A percentile compares a stretch with the other conserved stretches of the same genome.
These are phyloP conservation scores for Peromyscus attwateri DNA, from an alignment of 2,797 vertebrate genomes.

Conservation along the genomic window DNA sequence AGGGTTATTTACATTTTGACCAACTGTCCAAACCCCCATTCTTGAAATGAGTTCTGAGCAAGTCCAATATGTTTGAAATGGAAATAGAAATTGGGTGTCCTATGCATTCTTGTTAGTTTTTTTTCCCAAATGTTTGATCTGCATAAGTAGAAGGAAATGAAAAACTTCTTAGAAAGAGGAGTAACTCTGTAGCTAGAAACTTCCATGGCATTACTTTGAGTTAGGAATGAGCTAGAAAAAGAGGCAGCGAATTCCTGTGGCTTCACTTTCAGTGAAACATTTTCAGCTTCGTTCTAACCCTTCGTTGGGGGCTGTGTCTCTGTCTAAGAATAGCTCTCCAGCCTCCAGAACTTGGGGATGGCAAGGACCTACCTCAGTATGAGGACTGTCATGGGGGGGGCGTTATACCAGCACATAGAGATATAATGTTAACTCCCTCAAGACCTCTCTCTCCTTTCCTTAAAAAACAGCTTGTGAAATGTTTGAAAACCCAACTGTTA, in stretches of 20 bases:
- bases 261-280: background rate
- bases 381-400: background rate
- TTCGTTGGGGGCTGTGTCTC: background rate
- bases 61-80: slow-evolving; percentile 49
- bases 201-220: background rate
- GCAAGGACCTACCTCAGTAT: background rate
- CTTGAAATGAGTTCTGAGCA: slow-evolving; percentile 53
- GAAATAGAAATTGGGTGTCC: slow-evolving; percentile 16
- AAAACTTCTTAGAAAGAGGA: background rate
- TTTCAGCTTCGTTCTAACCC: background rate
- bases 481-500: background rate
- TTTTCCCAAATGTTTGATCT: slow-evolving; percentile 38
- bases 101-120: background rate
- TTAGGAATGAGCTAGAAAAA: background rate
- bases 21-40: background rate
- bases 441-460: background rate
- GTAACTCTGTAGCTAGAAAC: background rate
- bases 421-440: background rate
- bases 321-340: background rate
- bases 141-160: background rate
- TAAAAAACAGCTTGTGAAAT: background rate
- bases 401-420: background rate
- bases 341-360: background rate
- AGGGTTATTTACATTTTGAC: slow-evolving; percentile 35
- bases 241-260: background rate